Percentiles rank a stretch among this genome's conserved stretches.
Evolutionary conservation across 2,797 vertebrate species (phyloP).

Genomic region (Peromyscus eremicus): DNA sequence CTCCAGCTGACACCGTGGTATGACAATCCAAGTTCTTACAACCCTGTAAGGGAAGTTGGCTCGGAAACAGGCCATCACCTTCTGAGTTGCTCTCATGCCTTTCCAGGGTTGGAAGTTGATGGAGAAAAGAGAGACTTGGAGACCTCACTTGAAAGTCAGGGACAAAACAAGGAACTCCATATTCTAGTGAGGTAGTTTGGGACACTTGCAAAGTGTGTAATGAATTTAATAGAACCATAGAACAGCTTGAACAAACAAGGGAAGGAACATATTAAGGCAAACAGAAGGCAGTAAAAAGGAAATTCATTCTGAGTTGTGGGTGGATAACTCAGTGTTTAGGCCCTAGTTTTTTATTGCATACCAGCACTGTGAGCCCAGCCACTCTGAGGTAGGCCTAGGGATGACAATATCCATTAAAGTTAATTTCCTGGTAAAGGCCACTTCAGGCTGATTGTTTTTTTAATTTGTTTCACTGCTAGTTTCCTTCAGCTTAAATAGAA

Average conservation of each 20-base stretch:
- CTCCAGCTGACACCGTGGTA: background rate
- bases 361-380: background rate
- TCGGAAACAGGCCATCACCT: background rate
- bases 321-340: constrained; percentile 11
- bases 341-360: constrained; percentile 46
- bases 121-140: background rate
- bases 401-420: constrained; percentile 83
- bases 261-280: constrained; percentile 55
- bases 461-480: constrained; percentile 80
- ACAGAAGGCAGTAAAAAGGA: constrained; percentile 60
- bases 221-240: constrained; percentile 64
- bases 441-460: constrained; percentile 81
- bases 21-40: background rate
- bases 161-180: background rate
- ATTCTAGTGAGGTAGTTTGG: background rate
- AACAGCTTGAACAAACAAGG: constrained; percentile 49
- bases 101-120: background rate
- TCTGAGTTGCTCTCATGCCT: background rate
- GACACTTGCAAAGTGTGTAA: constrained; percentile 28
- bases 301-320: constrained; percentile 58
- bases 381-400: constrained; percentile 60
- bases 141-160: background rate
- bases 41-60: background rate
- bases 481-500: constrained; percentile 73
- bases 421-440: constrained; percentile 81